A percentile compares a stretch with the other conserved stretches of the same genome.
Conservation (phyloP, 2,888 invertebrate species). For the Caenorhabditis imperialis region DNA sequence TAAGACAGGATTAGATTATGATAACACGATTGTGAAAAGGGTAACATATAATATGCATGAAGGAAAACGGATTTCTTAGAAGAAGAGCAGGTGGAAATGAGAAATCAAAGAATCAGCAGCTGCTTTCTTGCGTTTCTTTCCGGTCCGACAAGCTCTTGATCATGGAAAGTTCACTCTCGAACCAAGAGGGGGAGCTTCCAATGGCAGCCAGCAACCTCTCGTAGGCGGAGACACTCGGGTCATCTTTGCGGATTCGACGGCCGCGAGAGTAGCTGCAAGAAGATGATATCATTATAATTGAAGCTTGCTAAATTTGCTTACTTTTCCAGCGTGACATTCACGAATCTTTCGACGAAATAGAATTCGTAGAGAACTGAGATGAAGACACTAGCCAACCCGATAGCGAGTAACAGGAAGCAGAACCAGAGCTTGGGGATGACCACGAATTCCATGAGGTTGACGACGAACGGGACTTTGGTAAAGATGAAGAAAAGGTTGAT, state of each 20-base stretch:
- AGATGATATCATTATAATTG: not conserved
- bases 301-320: not conserved
- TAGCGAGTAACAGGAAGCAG: slow-evolving; percentile 14
- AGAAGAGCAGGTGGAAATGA: not conserved
- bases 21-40: no score
- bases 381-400: slow-evolving; percentile 4
- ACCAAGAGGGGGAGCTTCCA: slow-evolving; percentile 32
- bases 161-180: slow-evolving; percentile 12
- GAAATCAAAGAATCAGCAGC: no score
- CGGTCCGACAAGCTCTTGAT: slow-evolving; percentile 2
- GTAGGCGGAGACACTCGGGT: slow-evolving; percentile 22
- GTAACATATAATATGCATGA: slow-evolving; percentile 11
- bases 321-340: slow-evolving; percentile 24
- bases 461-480: slow-evolving; percentile 17
- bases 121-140: slow-evolving; percentile 29
- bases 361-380: slow-evolving; percentile 30
- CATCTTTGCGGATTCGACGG: slow-evolving; percentile 11
- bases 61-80: not conserved
- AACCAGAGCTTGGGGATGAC: slow-evolving; percentile 18
- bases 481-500: slow-evolving; percentile 30
- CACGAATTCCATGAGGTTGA: slow-evolving; percentile 32
- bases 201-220: slow-evolving; percentile 20
- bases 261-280: slow-evolving; percentile 28
- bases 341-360: slow-evolving; percentile 18
- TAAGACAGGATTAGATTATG: no score